Percentiles rank a stretch among this genome's conserved stretches.
phyloP scores from a whole-genome alignment of 2,113 vertebrate genomes.

The Nematolebias whitei region DNA sequence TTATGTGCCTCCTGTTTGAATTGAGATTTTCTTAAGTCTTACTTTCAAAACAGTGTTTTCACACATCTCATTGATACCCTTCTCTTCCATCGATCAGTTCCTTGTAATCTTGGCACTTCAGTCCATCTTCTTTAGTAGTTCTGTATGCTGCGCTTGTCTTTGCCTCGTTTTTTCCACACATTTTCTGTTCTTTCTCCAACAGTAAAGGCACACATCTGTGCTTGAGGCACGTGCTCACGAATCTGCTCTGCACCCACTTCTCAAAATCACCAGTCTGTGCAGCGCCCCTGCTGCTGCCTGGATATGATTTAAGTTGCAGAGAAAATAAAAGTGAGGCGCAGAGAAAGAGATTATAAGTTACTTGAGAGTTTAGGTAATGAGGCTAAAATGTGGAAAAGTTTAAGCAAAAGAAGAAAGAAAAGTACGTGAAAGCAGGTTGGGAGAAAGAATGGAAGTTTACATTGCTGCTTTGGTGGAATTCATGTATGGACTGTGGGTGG shows the following conservation, averaged over 20 bases:
- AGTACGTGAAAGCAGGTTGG: conserved; percentile 13
- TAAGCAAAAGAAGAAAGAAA: conserved; percentile 18
- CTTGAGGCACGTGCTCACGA: not conserved
- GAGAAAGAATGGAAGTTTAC: conserved; percentile 26
- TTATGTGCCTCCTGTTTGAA: too few relatives aligned
- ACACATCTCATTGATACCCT: not conserved
- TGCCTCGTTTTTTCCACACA: not conserved
- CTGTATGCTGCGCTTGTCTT: conserved; percentile 1
- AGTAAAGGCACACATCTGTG: not conserved
- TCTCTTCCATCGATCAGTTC: not conserved
- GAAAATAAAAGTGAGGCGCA: conserved; percentile 22
- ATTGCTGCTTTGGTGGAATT: conserved; percentile 37
- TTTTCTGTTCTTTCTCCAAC: not conserved
- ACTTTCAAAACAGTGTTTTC: not conserved
- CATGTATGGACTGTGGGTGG: conserved; percentile 65
- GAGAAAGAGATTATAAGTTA: conserved; percentile 1
- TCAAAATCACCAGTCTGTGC: conserved; percentile 14
- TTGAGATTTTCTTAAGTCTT: not conserved
- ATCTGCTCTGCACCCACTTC: conserved; percentile 18
- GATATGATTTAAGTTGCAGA: conserved; percentile 30
- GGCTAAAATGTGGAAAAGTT: conserved; percentile 11
- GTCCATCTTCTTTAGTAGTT: not conserved
- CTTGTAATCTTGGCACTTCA: not conserved
- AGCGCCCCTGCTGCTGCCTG: conserved; percentile 12
- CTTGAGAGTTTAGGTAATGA: conserved; percentile 46